A percentile compares a stretch with the other conserved stretches of the same genome.
Evolutionary conservation across 2,113 vertebrate genomes (phyloP).

Genomic region (Piliocolobus tephrosceles): DNA sequence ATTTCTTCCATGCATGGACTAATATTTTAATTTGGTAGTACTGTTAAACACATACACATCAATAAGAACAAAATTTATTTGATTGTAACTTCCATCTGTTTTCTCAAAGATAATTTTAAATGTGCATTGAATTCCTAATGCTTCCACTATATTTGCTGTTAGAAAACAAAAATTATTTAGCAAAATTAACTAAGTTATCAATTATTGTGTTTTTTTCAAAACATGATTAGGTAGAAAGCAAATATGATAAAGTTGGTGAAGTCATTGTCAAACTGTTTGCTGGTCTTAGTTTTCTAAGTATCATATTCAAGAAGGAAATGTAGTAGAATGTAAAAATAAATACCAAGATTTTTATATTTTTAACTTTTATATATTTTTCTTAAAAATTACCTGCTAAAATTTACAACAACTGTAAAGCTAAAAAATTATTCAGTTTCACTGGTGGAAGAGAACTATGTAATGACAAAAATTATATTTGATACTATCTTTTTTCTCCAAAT

Average conservation of each 20-base stretch:
- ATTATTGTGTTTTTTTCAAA: neutral
- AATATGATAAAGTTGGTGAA: fast-evolving
- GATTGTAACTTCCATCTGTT: slow-evolving; percentile 57
- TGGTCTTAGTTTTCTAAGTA: neutral
- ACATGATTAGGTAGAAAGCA: neutral
- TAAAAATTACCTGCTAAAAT: neutral
- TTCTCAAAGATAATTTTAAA: slow-evolving; percentile 53
- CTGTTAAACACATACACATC: neutral
- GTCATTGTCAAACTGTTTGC: neutral
- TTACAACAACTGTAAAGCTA: neutral
- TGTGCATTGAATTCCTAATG: slow-evolving; percentile 28
- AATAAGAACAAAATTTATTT: slow-evolving; percentile 48
- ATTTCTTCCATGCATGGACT: neutral
- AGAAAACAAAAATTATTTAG: neutral
- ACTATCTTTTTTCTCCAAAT: neutral
- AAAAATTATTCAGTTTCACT: neutral
- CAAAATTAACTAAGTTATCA: neutral
- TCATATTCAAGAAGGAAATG: neutral
- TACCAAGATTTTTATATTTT: neutral
- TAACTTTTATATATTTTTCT: neutral
- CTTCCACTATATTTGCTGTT: neutral
- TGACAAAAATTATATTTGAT: neutral
- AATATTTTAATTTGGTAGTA: slow-evolving; percentile 67
- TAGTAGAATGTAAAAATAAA: neutral
- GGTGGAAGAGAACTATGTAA: neutral